Evolutionary conservation across 1,140 invertebrate genomes (phyloP).

Genomic region (Trialeurodes vaporariorum): DNA sequence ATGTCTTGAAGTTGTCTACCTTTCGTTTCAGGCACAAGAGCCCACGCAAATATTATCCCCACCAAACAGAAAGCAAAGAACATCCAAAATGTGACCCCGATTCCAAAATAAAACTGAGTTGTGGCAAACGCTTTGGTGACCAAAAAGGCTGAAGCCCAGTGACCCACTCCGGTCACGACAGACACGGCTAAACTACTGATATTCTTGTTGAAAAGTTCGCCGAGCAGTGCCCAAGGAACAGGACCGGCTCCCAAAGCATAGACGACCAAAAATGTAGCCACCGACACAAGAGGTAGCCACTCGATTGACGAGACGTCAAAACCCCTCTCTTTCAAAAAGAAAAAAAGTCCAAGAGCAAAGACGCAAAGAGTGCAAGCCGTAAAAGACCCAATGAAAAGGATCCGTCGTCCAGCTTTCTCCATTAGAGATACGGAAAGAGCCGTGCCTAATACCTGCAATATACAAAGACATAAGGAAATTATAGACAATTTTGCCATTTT

Average conservation of each 20-base stretch:
- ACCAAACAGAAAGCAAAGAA: slow-evolving; percentile 57
- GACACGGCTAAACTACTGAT: slow-evolving; percentile 62
- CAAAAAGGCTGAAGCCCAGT: slow-evolving; percentile 57
- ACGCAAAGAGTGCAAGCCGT: slow-evolving; percentile 47
- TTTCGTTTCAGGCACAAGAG: slow-evolving; percentile 68
- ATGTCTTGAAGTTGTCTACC: slow-evolving; percentile 65
- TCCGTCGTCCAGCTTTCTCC: slow-evolving; percentile 58
- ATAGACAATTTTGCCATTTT: too few species aligned
- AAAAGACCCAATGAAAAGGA: slow-evolving; percentile 52
- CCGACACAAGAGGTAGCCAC: slow-evolving; percentile 55
- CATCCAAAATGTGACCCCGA: slow-evolving; percentile 63
- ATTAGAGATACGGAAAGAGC: slow-evolving; percentile 34
- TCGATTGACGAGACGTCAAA: slow-evolving; percentile 36
- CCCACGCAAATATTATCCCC: slow-evolving; percentile 44
- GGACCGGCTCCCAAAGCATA: slow-evolving; percentile 68
- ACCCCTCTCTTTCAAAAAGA: slow-evolving; percentile 42
- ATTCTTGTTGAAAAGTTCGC: slow-evolving; percentile 57
- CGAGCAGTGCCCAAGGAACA: slow-evolving; percentile 67
- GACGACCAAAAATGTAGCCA: slow-evolving; percentile 62
- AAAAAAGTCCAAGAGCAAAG: slow-evolving; percentile 48
- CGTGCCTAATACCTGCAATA: slow-evolving; percentile 39
- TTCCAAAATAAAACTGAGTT: slow-evolving; percentile 45
- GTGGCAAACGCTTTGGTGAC: slow-evolving; percentile 61
- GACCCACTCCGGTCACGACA: slow-evolving; percentile 43
- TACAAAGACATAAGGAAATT: too few species aligned